These are phyloP conservation scores for Rhamphomyia laevipes DNA, from an alignment of 2,888 invertebrate species.

Conservation along the genomic window DNA sequence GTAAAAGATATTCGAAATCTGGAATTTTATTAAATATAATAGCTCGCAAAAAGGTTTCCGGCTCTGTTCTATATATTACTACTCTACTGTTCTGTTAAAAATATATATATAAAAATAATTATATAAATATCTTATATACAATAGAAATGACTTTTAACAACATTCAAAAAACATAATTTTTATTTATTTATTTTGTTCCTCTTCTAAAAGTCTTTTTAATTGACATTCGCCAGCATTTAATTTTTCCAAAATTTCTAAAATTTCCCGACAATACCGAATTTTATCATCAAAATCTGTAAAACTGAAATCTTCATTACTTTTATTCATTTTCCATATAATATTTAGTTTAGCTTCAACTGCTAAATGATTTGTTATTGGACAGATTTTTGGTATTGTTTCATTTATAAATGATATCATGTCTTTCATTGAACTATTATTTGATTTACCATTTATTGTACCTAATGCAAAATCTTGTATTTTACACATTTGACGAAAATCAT, in stretches of 20 bases:
- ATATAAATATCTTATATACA: no score
- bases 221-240: conserved; percentile 35
- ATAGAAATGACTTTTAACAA: not conserved
- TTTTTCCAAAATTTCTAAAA: conserved; percentile 31
- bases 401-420: conserved; percentile 35
- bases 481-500: conserved; percentile 30
- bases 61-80: no score
- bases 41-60: no score
- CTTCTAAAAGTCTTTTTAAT: conserved; percentile 21
- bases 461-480: conserved; percentile 34
- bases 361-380: conserved; percentile 34
- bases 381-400: conserved; percentile 31
- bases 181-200: not conserved
- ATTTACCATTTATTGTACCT: conserved; percentile 32
- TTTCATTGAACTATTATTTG: conserved; percentile 27
- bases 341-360: conserved; percentile 35
- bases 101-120: no score
- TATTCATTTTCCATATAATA: conserved; percentile 35
- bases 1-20: no score
- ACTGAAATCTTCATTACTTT: conserved; percentile 24
- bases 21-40: no score
- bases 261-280: conserved; percentile 33
- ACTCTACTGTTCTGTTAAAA: no score
- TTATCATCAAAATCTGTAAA: conserved; percentile 27
- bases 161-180: not conserved